Percentiles rank a stretch among this genome's conserved stretches.
phyloP scores from a whole-genome alignment of 2,113 vertebrate species.

The Lophochroa leadbeateri region DNA sequence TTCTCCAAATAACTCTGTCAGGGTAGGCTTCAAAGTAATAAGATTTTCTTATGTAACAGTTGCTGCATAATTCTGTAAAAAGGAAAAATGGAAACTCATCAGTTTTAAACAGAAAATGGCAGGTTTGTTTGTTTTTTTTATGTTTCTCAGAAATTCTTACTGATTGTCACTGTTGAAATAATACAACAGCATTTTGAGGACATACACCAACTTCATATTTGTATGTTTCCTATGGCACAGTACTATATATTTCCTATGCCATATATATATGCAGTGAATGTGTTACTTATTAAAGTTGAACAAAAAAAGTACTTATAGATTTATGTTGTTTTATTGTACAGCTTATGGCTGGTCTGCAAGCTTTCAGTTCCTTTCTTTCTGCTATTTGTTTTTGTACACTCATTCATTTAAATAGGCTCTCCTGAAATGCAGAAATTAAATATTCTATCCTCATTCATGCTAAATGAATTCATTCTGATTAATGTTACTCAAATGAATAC shows the following conservation, averaged over 20 bases:
- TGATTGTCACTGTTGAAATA: background rate
- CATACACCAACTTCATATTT: background rate
- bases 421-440: conserved; percentile 66
- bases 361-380: conserved; percentile 16
- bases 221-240: background rate
- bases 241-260: background rate
- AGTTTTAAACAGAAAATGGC: background rate
- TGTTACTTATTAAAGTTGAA: background rate
- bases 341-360: background rate
- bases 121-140: accelerated
- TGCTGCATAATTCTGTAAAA: background rate
- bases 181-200: background rate
- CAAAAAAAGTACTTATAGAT: background rate
- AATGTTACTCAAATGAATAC: conserved; percentile 60
- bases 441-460: conserved; percentile 50
- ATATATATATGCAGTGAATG: background rate
- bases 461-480: conserved; percentile 72
- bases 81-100: background rate
- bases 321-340: background rate
- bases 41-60: background rate
- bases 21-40: background rate
- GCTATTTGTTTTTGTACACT: conserved; percentile 36
- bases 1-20: background rate
- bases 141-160: background rate
- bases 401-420: conserved; percentile 56